Percentiles rank a stretch among this genome's conserved stretches.
Conservation (phyloP, 1,140 invertebrate genomes). For the Scylla paramamosain region DNA sequence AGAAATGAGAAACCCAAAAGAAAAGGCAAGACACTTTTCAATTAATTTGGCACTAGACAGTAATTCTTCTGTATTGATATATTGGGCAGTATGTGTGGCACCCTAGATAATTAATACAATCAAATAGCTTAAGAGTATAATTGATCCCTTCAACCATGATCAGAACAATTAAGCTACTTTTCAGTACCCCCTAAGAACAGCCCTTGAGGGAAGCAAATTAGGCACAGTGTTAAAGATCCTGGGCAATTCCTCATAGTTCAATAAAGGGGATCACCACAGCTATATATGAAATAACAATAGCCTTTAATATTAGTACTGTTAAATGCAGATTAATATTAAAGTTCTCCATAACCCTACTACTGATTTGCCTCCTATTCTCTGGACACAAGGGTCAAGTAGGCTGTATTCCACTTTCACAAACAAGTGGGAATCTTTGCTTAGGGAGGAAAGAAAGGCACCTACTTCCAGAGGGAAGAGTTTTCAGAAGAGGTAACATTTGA, state of each 20-base stretch:
- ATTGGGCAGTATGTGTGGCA: slow-evolving; percentile 54
- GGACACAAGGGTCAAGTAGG: slow-evolving; percentile 7
- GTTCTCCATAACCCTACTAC: slow-evolving; percentile 41
- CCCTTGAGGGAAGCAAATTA: slow-evolving; percentile 28
- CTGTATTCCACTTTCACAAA: background rate
- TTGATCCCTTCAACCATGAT: slow-evolving; percentile 70
- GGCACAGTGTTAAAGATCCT: slow-evolving; percentile 53
- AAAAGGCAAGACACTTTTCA: slow-evolving; percentile 39
- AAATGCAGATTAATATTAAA: slow-evolving; percentile 23
- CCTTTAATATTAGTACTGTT: slow-evolving; percentile 56
- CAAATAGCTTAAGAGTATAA: slow-evolving; percentile 61
- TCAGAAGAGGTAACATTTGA: slow-evolving; percentile 25
- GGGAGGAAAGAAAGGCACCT: slow-evolving; percentile 46
- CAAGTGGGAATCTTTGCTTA: background rate
- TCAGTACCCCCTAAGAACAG: slow-evolving; percentile 24
- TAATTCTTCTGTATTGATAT: slow-evolving; percentile 34
- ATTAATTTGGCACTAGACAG: slow-evolving; percentile 61
- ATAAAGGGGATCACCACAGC: slow-evolving; percentile 52
- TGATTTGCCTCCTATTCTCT: slow-evolving; percentile 16
- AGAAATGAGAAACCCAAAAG: background rate
- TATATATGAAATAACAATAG: slow-evolving; percentile 49
- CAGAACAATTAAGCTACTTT: slow-evolving; percentile 49
- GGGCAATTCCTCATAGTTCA: background rate
- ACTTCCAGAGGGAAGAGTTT: slow-evolving; percentile 55
- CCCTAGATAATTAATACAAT: slow-evolving; percentile 46